Base-by-base conservation (phyloP, 1,140 invertebrate species). In the Coenobita brevimanus region DNA sequence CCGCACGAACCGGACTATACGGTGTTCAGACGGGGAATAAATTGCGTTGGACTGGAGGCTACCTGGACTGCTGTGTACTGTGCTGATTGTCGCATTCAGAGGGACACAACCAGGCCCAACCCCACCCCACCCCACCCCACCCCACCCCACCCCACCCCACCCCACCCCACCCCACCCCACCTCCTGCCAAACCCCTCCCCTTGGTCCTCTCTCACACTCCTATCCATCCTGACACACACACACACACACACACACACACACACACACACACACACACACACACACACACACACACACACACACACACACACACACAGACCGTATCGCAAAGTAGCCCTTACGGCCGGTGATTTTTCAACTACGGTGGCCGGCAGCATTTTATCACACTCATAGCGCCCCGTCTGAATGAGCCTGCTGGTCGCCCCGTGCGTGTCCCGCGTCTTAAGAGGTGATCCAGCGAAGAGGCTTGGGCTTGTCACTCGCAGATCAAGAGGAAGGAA, bases 11-110 rank as follows among this genome's bases (percentile, higher is more conserved):
- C 60, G 84, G 30, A 62, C 62, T 78, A 67, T 60, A 62, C 76
- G 78, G 54, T 57, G 84, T 8, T 27, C 27, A 33, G 64, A 73
- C 76, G 71, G 57, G 82, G 73, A 85, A 85, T 85, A 78, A 85
- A 85, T 85, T 64, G 82, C 21, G 33, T 33, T 78, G 62, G 82
- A 57, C 81, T 83, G 8, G 33, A 64, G 81, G 81, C 81, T 73
- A 41, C 71, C 60, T 50, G 15, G 62, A 33, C 46, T 60, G 60
- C 6, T 76, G 75, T 87, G 84, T 87, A 80, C 84, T 71, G 60
- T 64, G 60, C 67, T 87, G 84, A 87, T 87, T 87, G 84, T 87
- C 84, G 84, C 76, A 87, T 87, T 87, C 84, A 87, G n/a, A 30
- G 30, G 62, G 41, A 33, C 67, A 17, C 6, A 50, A 50, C 17